Percentiles rank a stretch among this genome's conserved stretches.
These are phyloP conservation scores for Ormyrus pomaceus DNA, from an alignment of 2,888 invertebrate genomes.

Conservation along the genomic window DNA sequence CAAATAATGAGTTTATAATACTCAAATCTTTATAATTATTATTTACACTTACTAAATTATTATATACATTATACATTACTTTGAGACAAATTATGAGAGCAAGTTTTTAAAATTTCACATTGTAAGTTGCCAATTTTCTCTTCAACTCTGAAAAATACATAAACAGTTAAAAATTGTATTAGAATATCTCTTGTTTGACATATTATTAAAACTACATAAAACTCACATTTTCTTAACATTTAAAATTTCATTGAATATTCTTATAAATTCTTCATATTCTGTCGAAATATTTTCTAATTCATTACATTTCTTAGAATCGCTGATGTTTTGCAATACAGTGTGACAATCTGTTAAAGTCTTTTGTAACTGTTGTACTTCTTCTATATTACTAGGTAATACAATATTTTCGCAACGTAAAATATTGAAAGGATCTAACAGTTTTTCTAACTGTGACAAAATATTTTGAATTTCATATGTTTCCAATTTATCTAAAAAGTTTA, in stretches of 20 bases:
- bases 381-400: slow-evolving; percentile 31
- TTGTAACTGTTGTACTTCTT: slow-evolving; percentile 48
- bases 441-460: slow-evolving; percentile 34
- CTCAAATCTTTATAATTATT: slow-evolving; percentile 19
- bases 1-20: background rate
- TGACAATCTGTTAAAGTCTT: slow-evolving; percentile 40
- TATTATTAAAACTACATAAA: background rate
- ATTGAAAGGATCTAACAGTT: slow-evolving; percentile 49
- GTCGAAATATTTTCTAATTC: slow-evolving; percentile 28
- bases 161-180: too few relatives aligned
- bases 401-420: slow-evolving; percentile 53
- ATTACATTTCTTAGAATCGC: slow-evolving; percentile 34
- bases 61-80: slow-evolving; percentile 20
- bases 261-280: slow-evolving; percentile 44
- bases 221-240: slow-evolving; percentile 54
- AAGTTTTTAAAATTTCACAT: slow-evolving; percentile 40
- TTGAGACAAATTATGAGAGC: slow-evolving; percentile 41
- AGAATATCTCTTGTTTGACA: too few relatives aligned
- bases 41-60: slow-evolving; percentile 2
- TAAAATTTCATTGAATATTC: slow-evolving; percentile 36
- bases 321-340: slow-evolving; percentile 36
- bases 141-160: slow-evolving; percentile 44
- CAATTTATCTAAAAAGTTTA: slow-evolving; percentile 31
- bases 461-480: slow-evolving; percentile 35
- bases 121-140: slow-evolving; percentile 47